phyloP scores from a whole-genome alignment of 2,113 vertebrate genomes.

The Gracilinanus agilis region DNA sequence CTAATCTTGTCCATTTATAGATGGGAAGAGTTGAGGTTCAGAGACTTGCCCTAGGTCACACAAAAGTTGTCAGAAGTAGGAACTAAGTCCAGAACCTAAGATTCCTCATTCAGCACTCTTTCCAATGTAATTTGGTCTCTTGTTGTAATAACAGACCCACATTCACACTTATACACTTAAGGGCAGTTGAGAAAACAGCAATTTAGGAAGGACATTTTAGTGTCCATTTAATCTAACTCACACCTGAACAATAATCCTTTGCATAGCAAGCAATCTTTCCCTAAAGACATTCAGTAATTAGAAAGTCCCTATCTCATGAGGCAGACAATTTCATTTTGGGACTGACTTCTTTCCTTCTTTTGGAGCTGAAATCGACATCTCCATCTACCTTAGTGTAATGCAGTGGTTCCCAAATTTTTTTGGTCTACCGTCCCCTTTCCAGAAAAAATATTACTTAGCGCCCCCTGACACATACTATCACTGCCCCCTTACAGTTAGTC shows the following conservation, averaged over 20 bases:
- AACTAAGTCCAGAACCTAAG: too few species aligned
- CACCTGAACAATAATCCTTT: background rate
- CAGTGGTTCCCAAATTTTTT: too few species aligned
- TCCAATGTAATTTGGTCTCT: background rate
- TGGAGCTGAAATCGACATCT: background rate
- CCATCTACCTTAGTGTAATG: background rate
- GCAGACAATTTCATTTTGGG: background rate
- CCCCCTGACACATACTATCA: too few species aligned
- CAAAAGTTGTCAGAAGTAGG: background rate
- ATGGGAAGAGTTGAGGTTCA: background rate
- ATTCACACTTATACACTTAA: background rate
- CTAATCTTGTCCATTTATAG: background rate
- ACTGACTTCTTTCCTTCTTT: background rate
- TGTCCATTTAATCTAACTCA: background rate
- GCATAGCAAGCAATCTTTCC: background rate
- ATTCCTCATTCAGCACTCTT: background rate
- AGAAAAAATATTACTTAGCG: too few species aligned
- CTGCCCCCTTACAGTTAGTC: too few species aligned
- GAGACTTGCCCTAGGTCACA: background rate
- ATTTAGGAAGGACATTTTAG: background rate
- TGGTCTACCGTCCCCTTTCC: too few species aligned
- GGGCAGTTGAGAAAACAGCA: background rate
- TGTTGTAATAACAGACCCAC: background rate
- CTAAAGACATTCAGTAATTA: background rate
- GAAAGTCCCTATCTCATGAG: background rate